phyloP scores from a whole-genome alignment of 2,888 invertebrate genomes.

The Euplexia lucipara region DNA sequence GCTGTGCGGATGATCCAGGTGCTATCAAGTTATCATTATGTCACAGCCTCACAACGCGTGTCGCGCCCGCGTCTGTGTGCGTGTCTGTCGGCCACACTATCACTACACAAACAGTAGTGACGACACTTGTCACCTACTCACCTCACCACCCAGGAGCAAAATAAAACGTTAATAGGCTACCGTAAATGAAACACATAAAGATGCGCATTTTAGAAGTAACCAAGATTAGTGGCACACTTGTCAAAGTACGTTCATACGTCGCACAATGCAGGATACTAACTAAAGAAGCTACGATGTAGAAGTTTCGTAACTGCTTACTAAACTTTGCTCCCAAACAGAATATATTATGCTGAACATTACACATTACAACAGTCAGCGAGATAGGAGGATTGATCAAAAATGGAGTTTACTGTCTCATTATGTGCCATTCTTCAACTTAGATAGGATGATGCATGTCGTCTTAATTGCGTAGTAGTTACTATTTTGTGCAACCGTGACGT shows the following conservation, averaged over 20 bases:
- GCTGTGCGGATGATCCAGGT: slow-evolving; percentile 11
- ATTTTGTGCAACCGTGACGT: too few species aligned
- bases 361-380: background rate
- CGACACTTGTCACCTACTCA: background rate
- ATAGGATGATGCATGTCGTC: too few species aligned
- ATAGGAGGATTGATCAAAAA: background rate
- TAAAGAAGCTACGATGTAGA: slow-evolving; percentile 7
- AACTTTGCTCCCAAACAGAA: background rate
- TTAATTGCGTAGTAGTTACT: too few species aligned
- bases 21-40: background rate
- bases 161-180: background rate
- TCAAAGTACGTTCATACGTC: too few species aligned
- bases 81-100: slow-evolving; percentile 21
- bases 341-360: background rate
- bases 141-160: slow-evolving; percentile 33
- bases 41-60: background rate
- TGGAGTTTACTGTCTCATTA: too few species aligned
- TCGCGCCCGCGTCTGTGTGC: background rate
- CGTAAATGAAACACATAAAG: slow-evolving; percentile 18
- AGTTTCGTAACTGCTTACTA: slow-evolving; percentile 2
- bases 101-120: slow-evolving; percentile 9
- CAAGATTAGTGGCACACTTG: background rate
- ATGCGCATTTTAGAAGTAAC: background rate
- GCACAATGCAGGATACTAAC: background rate
- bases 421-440: too few species aligned